Conservation (phyloP, 2,888 invertebrate species). For the Melolontha melolontha region DNA sequence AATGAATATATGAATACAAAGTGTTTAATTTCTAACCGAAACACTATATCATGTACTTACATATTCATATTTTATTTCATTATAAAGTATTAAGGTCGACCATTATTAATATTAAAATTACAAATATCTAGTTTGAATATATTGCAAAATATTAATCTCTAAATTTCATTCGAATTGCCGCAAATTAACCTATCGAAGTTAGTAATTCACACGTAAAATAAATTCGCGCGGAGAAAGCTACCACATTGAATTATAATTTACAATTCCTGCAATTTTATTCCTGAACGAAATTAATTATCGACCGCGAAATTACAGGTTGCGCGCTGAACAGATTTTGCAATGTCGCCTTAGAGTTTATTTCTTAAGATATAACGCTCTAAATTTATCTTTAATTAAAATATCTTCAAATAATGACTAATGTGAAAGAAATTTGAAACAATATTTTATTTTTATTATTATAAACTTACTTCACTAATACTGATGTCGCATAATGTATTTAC, state of each 20-base stretch:
- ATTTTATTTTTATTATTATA: too few species aligned
- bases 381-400: too few species aligned
- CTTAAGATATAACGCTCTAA: background rate
- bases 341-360: conserved; percentile 14
- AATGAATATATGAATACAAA: too few species aligned
- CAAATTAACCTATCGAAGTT: background rate
- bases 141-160: conserved; percentile 8
- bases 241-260: conserved; percentile 33
- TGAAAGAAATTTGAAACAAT: too few species aligned
- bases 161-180: conserved; percentile 4
- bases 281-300: conserved; percentile 29
- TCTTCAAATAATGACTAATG: too few species aligned
- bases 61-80: too few species aligned
- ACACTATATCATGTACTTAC: too few species aligned
- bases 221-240: conserved; percentile 29
- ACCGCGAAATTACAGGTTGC: conserved; percentile 33
- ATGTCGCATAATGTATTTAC: too few species aligned
- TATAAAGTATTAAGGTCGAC: too few species aligned
- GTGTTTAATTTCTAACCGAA: too few species aligned
- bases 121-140: background rate
- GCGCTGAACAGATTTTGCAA: conserved; percentile 20
- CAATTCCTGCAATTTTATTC: conserved; percentile 24
- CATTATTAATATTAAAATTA: background rate
- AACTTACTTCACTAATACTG: too few species aligned
- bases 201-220: conserved; percentile 27